These are phyloP conservation scores for Nephrotoma appendiculata DNA, from an alignment of 2,888 invertebrate genomes.

Conservation along the genomic window DNA sequence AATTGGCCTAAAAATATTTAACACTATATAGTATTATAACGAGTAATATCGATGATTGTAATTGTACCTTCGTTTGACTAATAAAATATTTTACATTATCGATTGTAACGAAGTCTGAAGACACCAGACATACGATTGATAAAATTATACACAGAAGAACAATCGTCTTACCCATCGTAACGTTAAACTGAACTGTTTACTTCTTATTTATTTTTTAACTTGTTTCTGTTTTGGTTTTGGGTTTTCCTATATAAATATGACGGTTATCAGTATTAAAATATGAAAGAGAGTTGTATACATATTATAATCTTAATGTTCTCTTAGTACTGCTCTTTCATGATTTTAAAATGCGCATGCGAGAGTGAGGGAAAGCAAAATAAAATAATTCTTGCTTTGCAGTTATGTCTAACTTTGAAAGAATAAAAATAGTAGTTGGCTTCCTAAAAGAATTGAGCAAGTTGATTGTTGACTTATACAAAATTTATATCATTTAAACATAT, in stretches of 20 bases:
- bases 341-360: not conserved
- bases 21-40: not conserved
- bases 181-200: not conserved
- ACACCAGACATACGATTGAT: not conserved
- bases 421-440: not conserved
- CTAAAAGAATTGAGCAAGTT: too few species aligned
- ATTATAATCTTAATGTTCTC: not conserved
- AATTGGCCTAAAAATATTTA: not conserved
- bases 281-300: not conserved
- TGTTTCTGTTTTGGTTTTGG: not conserved
- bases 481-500: not conserved
- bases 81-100: not conserved
- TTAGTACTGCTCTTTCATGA: not conserved
- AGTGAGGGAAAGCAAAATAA: not conserved
- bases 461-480: too few species aligned
- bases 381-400: not conserved
- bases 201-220: not conserved
- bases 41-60: not conserved
- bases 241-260: not conserved
- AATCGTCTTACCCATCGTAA: not conserved
- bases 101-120: not conserved
- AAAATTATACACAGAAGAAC: not conserved
- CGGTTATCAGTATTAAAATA: not conserved
- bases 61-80: not conserved
- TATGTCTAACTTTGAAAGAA: not conserved